These are phyloP conservation scores for Poicephalus meyeri DNA, from an alignment of 2,113 vertebrate species.

Conservation along the genomic window DNA sequence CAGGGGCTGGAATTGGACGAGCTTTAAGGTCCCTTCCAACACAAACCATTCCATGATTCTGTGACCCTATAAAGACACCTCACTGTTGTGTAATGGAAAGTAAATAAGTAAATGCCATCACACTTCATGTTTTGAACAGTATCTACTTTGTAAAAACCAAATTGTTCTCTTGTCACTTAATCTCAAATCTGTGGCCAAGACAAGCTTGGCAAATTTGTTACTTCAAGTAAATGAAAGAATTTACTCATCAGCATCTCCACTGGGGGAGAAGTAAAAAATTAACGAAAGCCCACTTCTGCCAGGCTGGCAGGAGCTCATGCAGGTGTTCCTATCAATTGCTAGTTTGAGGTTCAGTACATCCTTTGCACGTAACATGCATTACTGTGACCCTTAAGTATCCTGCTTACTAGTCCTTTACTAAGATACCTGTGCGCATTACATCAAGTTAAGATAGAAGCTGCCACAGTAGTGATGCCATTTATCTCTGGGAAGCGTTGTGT, in stretches of 20 bases:
- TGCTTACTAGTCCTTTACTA: background rate
- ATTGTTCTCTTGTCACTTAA: background rate
- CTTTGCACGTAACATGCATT: accelerated
- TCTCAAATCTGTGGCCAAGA: background rate
- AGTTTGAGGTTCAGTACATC: background rate
- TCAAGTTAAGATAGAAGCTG: background rate
- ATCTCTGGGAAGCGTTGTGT: background rate
- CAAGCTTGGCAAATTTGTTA: background rate
- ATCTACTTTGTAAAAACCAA: background rate
- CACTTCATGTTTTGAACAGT: background rate
- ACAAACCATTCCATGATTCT: background rate
- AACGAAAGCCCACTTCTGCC: background rate
- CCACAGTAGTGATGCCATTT: background rate
- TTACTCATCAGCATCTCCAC: background rate
- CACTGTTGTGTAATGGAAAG: background rate
- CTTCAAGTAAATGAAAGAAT: background rate
- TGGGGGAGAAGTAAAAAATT: background rate
- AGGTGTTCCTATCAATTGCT: background rate
- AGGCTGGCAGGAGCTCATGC: background rate
- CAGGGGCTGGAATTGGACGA: background rate
- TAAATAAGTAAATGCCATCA: background rate
- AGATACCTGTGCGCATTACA: background rate
- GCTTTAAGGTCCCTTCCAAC: background rate
- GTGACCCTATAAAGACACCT: background rate
- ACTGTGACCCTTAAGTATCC: background rate